Evolutionary conservation across 2,888 invertebrate genomes (phyloP), one percentile per base, ranked within the genome.

Genomic region (Hirtodrosophila cameraria): DNA sequence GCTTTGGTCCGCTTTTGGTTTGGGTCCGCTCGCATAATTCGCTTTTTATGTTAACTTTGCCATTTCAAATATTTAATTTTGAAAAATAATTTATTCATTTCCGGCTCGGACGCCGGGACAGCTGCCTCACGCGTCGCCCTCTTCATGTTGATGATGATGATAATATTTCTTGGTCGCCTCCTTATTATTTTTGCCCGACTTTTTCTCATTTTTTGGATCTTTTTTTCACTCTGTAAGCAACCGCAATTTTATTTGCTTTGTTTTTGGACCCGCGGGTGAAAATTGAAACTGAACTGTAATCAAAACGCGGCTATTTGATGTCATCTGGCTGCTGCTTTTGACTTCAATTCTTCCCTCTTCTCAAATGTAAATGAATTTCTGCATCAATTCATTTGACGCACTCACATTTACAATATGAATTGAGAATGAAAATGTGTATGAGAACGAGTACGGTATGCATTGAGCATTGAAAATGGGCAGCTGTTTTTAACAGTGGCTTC

Each of bases 81-180:
- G 65, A 72, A 72, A 80, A 80, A 80, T 80, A 81, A 87, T 85
- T 81, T 87, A 87, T 81, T 85, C 86, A 82, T 87, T 87, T 85
- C 86, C 87, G 86, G 71, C 83, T 36, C 28, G 43, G 30, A 43
- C 46, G 30, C 35, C 11, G 12, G 43, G 38, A 48, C 57, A 68
- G 31, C 48, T 25, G 20, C 54, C 28, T 48, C 52, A 54, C 63
- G 57, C 50, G 39, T 59, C 48, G 59, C 60, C 53, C 79, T n/a
- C n/a, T n/a, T n/a, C n/a, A n/a, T n/a, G n/a, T n/a, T n/a, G n/a
- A n/a, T 55, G 65, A 57, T 70, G 61, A 76, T 63, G 72, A 71
- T 63, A 8, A 23, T 64, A 49, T 68, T 33, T 61, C 30, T 30
- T 8, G 9, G 8, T 43, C 0, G 3, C 28, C 13, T 30, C 15